These are phyloP conservation scores for Eubucco bourcierii DNA, from an alignment of 2,113 vertebrate genomes.

Conservation along the genomic window DNA sequence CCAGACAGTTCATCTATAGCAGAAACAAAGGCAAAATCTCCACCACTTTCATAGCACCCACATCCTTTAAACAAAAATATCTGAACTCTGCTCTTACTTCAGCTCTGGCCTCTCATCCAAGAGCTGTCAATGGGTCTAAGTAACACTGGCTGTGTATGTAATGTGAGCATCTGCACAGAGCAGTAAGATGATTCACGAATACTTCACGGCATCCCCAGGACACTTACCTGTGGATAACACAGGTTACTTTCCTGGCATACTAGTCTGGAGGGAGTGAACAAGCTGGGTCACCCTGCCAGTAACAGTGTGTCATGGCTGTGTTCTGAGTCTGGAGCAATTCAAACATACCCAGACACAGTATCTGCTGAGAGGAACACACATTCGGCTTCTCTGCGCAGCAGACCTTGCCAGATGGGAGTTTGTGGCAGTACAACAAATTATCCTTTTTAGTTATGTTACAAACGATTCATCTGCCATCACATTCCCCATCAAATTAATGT, in stretches of 20 bases:
- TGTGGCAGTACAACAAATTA: not conserved
- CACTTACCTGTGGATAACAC: not conserved
- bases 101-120: slow-evolving; percentile 7
- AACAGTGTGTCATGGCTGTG: accelerated
- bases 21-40: slow-evolving; percentile 21
- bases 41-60: not conserved
- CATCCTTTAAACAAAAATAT: not conserved
- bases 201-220: not conserved
- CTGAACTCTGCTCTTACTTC: not conserved
- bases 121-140: not conserved
- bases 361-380: not conserved
- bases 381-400: not conserved
- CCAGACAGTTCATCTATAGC: slow-evolving; percentile 3
- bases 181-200: not conserved
- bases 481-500: not conserved
- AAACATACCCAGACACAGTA: not conserved
- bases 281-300: not conserved
- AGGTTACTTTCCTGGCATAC: not conserved
- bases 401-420: not conserved
- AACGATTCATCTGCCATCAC: not conserved
- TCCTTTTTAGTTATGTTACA: not conserved
- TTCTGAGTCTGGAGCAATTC: not conserved
- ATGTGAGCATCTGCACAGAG: not conserved
- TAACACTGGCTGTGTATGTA: not conserved
- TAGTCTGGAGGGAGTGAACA: not conserved